phyloP scores from a whole-genome alignment of 1,140 invertebrate genomes.

The Trichonephila clavipes region DNA sequence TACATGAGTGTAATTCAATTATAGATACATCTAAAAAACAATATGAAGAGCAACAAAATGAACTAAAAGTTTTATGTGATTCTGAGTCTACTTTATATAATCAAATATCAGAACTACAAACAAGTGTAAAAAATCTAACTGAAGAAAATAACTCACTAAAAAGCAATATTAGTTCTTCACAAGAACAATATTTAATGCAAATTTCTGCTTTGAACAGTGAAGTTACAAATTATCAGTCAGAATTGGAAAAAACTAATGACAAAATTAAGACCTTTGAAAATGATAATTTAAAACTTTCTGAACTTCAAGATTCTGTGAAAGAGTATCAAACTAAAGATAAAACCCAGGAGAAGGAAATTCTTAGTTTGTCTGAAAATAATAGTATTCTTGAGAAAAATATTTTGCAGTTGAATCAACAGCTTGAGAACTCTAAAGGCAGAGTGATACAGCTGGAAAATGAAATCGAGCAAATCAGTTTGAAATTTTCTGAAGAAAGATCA shows the following conservation, averaged over 20 bases:
- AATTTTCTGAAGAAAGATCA: slow-evolving; percentile 17
- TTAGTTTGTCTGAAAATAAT: not conserved
- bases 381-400: not conserved
- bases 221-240: not conserved
- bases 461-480: not conserved
- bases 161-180: not conserved
- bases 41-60: not conserved
- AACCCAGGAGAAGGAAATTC: not conserved
- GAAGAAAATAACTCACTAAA: slow-evolving; percentile 3
- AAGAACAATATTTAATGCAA: not conserved
- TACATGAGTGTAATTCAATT: slow-evolving; percentile 26
- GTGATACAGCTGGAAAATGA: not conserved
- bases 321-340: not conserved
- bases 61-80: not conserved
- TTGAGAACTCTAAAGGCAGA: not conserved
- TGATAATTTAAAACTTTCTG: not conserved
- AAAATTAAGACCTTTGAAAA: not conserved
- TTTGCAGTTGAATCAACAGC: not conserved
- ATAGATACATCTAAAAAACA: not conserved
- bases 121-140: not conserved
- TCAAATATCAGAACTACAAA: not conserved
- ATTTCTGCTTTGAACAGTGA: not conserved
- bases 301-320: not conserved
- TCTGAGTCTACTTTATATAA: not conserved
- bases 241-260: not conserved